Percentiles rank a stretch among this genome's conserved stretches.
phyloP scores from a whole-genome alignment of 2,113 vertebrate genomes.

The Dromas ardeola region DNA sequence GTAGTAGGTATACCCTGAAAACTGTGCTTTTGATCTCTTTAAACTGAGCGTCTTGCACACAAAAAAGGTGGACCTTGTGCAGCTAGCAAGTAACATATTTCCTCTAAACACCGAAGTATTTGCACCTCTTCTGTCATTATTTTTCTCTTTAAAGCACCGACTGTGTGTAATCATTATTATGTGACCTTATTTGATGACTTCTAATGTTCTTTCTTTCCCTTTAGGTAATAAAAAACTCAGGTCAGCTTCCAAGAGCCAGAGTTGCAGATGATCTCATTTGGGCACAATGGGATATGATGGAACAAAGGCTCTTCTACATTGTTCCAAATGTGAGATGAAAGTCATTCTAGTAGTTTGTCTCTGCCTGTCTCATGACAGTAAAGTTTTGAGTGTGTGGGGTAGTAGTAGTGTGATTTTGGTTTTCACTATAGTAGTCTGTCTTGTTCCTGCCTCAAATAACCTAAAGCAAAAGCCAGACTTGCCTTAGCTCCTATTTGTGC shows the following conservation, averaged over 20 bases:
- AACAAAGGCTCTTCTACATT: conserved; percentile 90
- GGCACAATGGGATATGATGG: conserved; percentile 90
- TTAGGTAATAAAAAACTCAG: conserved; percentile 86
- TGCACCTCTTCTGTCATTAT: neutral
- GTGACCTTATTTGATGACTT: neutral
- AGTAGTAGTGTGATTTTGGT: neutral
- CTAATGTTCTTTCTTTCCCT: neutral
- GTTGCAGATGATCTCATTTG: conserved; percentile 90
- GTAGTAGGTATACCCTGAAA: neutral
- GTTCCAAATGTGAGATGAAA: conserved; percentile 76
- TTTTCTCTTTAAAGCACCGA: neutral
- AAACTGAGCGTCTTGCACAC: neutral
- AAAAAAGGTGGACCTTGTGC: neutral
- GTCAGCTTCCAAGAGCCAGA: conserved; percentile 81
- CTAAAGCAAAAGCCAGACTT: neutral
- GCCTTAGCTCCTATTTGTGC: neutral
- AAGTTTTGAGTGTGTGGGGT: neutral
- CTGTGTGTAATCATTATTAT: neutral
- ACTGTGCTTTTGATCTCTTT: neutral
- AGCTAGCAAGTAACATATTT: neutral
- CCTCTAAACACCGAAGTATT: neutral
- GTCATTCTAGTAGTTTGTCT: neutral
- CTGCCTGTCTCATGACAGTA: neutral
- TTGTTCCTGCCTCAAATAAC: neutral
- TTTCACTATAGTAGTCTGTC: neutral